Evolutionary conservation across 2,797 vertebrate species (phyloP), one percentile per base, ranked within the genome.

Genomic region (Poeciliopsis presidionis): DNA sequence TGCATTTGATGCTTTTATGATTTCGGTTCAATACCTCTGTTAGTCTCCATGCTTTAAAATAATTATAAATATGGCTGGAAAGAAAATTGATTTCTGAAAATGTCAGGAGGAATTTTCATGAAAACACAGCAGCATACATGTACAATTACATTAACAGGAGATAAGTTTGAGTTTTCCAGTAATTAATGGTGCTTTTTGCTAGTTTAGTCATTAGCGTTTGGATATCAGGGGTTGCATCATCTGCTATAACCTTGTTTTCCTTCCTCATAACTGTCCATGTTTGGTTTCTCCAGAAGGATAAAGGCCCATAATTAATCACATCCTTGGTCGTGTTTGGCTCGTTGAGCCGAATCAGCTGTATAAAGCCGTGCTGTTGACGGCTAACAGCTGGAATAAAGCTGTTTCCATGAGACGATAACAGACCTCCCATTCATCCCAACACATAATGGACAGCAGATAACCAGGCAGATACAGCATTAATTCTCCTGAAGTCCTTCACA

Each of bases 381-480:
- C 74, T 61, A 85, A 86, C 85, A 92, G 89, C 87, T 91, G 91
- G 80, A 83, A 67, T 4, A 67, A 82, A 79, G 86, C 84, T 86
- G 84, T 16, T 45, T 84, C 73, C 36, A 45, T 49, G 30, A 80
- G 22, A 75, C 80, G 39, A 41, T 22, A 78, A 89, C 81, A 88
- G 49, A 84, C 49, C 45, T 41, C 70, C 84, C 84, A 84, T 89
- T 90, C 77, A 88, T 86, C 74, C 76, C 63, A 77, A 51, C 72
- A 65, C 53, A 75, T 67, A 74, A 79, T 75, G 77, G 69, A 63
- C 9, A 11, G 45, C 65, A 76, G 81, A 55, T 53, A 55, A n/a
- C 22, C 53, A 25, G 2, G 12, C 5, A 30, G 57, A 25, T 5
- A 69, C 12, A 61, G 7, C 11, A 20, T 59, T 1, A 13, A 16